A percentile compares a stretch with the other conserved stretches of the same genome.
Conservation (phyloP, 2,888 invertebrate species). For the Lasioglossum villosulum region DNA sequence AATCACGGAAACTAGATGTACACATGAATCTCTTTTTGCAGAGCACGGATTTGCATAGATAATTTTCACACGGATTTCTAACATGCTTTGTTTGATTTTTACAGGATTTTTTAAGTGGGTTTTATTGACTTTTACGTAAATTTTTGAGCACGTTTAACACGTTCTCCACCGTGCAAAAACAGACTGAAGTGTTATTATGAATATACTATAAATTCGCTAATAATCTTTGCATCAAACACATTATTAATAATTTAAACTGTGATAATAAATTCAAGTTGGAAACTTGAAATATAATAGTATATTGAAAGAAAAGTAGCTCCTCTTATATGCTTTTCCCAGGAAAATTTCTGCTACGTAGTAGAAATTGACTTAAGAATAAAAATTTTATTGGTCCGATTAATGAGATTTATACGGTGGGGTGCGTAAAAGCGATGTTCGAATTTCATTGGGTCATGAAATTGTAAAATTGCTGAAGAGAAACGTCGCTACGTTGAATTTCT, state of each 20-base stretch:
- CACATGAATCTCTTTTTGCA: too few relatives aligned
- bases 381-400: conserved; percentile 16
- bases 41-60: too few relatives aligned
- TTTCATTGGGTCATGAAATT: conserved; percentile 29
- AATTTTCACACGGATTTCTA: too few relatives aligned
- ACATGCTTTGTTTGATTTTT: not conserved
- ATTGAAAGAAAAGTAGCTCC: not conserved
- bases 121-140: not conserved
- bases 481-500: not conserved
- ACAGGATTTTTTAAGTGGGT: not conserved
- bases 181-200: too few relatives aligned
- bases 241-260: not conserved
- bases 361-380: conserved; percentile 9
- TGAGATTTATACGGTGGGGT: conserved; percentile 17
- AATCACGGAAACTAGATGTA: not conserved
- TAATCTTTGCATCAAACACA: not conserved
- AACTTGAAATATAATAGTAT: not conserved
- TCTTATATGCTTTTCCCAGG: not conserved
- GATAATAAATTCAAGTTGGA: not conserved
- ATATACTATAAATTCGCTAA: not conserved
- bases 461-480: conserved; percentile 5
- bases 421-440: conserved; percentile 14
- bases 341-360: not conserved
- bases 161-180: too few relatives aligned
- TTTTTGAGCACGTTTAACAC: too few relatives aligned